Evolutionary conservation across 2,797 vertebrate species (phyloP).

Genomic region (Falco columbarius): DNA sequence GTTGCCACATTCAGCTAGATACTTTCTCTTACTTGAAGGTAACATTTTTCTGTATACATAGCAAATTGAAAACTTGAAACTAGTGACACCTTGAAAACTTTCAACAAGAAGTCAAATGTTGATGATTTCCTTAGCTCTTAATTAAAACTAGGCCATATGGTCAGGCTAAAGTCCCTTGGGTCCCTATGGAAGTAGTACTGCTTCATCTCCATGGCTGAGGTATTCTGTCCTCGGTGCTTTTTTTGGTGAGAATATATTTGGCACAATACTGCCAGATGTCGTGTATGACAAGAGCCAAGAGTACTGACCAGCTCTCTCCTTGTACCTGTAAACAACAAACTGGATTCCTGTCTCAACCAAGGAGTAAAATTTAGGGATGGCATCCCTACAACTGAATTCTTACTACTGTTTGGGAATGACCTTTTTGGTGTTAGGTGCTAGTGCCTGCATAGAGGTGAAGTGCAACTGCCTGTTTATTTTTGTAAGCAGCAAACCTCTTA

Average conservation of each 20-base stretch:
- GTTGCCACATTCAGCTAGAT: not conserved
- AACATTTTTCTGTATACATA: not conserved
- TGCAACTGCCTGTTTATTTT: conserved; percentile 36
- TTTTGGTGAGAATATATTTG: not conserved
- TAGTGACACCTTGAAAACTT: not conserved
- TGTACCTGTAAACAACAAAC: not conserved
- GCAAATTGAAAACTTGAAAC: not conserved
- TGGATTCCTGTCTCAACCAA: not conserved
- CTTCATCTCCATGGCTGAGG: not conserved
- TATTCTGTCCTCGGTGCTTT: not conserved
- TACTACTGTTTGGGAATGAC: not conserved
- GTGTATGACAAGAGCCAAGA: not conserved
- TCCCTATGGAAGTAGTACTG: not conserved
- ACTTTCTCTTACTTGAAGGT: not conserved
- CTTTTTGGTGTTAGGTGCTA: not conserved
- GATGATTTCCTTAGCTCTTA: not conserved
- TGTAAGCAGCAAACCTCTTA: conserved; percentile 56
- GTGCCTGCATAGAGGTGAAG: not conserved
- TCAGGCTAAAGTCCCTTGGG: not conserved
- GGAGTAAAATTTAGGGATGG: not conserved
- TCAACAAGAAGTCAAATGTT: not conserved
- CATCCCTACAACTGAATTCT: not conserved
- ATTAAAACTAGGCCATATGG: not conserved
- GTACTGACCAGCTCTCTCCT: not conserved
- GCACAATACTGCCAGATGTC: not conserved